Base-by-base conservation (phyloP, 2,113 vertebrate species). In the Nycticebus coucang region DNA sequence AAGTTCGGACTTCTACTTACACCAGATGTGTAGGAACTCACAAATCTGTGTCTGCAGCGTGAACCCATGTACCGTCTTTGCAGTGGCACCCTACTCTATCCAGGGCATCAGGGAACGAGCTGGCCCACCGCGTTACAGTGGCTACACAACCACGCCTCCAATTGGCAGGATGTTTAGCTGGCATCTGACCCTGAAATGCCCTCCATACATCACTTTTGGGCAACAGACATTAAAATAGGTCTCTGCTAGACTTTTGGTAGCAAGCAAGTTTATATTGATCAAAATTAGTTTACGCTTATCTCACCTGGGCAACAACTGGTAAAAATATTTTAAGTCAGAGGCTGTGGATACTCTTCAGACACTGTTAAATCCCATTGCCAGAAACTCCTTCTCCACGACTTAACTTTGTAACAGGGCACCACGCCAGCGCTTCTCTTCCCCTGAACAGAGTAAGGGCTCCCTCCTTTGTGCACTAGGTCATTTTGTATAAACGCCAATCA, bases 1-100 rank as follows among this genome's bases (percentile, higher is more conserved):
- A 97, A 97, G 96, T 95, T 97, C 30, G 19, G 93, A 95, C 94
- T 93, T 97, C 93, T 95, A 80, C 83, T 93, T 84, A 75, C n/a
- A 87, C 28, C 59, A 95, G 95, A 95, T 92, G 93, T 45, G 13
- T 86, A 94, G 89, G 74, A 93, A 93, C 89, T 95, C 88, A 87
- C 91, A 94, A 91, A 94, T 89, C 93, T 79, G 50, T 75, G 69
- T 33, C 71, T 72, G 9, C 62, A 37, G 87, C 87, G 87, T 60
- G 96, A 95, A 93, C 24, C 64, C 55, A 90, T 0, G 24, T 21
- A 7, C 69, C 11, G 62, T 26, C 79, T 62, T 6, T 28, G 15
- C 9, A 21, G 77, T 17, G 14, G 87, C 37, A 37, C 74, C 59
- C 69, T 91, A 4, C 0, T 92, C 66, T 33, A 77, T 35, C 79